Evolutionary conservation across 2,888 invertebrate genomes (phyloP), one percentile per base, ranked within the genome.

Genomic region (Strigamia crassipes): DNA sequence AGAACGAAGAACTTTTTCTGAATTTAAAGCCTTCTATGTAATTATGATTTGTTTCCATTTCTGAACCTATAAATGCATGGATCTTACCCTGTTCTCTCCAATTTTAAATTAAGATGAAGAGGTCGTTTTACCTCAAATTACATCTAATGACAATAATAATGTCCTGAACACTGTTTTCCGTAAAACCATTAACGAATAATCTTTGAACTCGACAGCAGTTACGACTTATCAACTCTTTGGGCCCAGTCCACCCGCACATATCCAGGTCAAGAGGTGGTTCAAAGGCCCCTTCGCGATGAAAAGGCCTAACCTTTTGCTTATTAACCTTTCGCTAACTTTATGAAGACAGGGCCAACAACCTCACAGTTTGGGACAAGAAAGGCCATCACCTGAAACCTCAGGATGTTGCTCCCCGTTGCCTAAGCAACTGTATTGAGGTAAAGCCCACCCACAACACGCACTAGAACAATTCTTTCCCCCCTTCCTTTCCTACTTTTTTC

Each of bases 321-420:
- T 73, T 73, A 73, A 73, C 73, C 73, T 73, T 73, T 73, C 73
- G 73, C 73, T 31, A 73, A 73, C 73, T 73, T 73, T 27, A 73
- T 73, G 73, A 73, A 73, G 73, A 73, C 73, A 73, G 73, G 73
- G 73, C 73, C 73, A 73, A 73, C 73, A 73, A 73, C 73, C 73
- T 73, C 73, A 31, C 73, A 27, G 73, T 27, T 12, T n/a, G 73
- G 73, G 73, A 73, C 73, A 73, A 73, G 73, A 73, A 73, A 73
- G 73, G 73, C 73, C 73, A 73, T 73, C 73, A 73, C 73, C 73
- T 73, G 73, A 73, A 73, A 73, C 23, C 73, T 73, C 73, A 73
- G 73, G 73, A 73, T 73, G 73, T 73, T 73, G 73, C 73, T 73
- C 73, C 73, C 73, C 73, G 73, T 73, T 73, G 73, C 73, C 73